Conservation (phyloP, 2,888 invertebrate genomes). For the Linhomoeus sp. region DNA sequence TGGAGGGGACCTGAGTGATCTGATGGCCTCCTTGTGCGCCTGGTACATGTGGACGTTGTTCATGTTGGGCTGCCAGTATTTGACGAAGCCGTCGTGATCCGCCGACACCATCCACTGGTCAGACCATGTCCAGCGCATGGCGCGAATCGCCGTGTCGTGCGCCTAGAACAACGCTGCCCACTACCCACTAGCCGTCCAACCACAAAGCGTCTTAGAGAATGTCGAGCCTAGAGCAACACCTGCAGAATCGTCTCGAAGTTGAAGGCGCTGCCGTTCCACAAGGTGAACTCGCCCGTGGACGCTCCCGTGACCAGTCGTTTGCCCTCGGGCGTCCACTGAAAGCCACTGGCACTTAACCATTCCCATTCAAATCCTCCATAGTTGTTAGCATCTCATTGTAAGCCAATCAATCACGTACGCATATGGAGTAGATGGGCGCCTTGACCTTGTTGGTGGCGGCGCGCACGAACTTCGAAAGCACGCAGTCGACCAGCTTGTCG, state of each 20-base stretch:
- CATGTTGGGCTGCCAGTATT: slow-evolving; percentile 99
- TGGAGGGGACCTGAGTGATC: slow-evolving; percentile 96
- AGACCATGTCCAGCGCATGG: slow-evolving; percentile 98
- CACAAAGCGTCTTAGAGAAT: too few relatives aligned
- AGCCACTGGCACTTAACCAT: slow-evolving; percentile 6
- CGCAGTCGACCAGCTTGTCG: slow-evolving; percentile 88
- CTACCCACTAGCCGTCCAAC: too few relatives aligned
- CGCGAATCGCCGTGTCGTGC: slow-evolving; percentile 95
- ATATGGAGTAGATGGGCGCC: slow-evolving; percentile 94
- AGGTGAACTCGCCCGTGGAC: slow-evolving; percentile 93
- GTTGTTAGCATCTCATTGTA: neutral
- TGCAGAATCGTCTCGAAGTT: slow-evolving; percentile 99
- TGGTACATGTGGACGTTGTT: slow-evolving; percentile 99
- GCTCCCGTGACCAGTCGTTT: slow-evolving; percentile 90
- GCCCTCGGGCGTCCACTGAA: slow-evolving; percentile 90
- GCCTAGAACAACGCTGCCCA: slow-evolving; percentile 41
- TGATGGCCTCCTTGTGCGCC: slow-evolving; percentile 96
- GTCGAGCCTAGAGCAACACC: too few relatives aligned
- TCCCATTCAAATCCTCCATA: too few relatives aligned
- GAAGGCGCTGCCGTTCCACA: slow-evolving; percentile 99
- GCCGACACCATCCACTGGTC: slow-evolving; percentile 99
- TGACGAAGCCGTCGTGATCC: slow-evolving; percentile 93
- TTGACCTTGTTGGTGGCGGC: slow-evolving; percentile 99
- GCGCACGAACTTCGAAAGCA: slow-evolving; percentile 70
- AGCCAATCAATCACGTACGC: slow-evolving; percentile 34